These are phyloP conservation scores for Noctua janthina DNA, from an alignment of 2,888 invertebrate genomes.

Conservation along the genomic window DNA sequence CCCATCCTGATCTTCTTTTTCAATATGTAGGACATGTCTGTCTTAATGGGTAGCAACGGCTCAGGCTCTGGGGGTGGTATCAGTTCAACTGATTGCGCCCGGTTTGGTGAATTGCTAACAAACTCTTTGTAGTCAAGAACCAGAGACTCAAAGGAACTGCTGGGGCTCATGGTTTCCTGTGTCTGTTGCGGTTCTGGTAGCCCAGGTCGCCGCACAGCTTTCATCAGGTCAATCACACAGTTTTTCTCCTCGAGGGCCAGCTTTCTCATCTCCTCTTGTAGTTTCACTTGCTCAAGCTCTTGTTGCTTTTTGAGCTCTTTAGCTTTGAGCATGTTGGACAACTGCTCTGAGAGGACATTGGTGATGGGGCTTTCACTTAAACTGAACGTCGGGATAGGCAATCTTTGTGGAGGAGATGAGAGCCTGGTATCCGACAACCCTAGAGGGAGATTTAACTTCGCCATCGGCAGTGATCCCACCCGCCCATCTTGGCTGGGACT, in stretches of 20 bases:
- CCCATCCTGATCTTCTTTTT: constrained; percentile 72
- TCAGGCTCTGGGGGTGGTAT: constrained; percentile 54
- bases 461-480: constrained; percentile 57
- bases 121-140: constrained; percentile 65
- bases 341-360: constrained; percentile 71
- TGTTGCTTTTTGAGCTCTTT: constrained; percentile 78
- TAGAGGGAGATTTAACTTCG: constrained; percentile 49
- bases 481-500: constrained; percentile 65
- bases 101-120: constrained; percentile 23
- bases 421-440: constrained; percentile 75
- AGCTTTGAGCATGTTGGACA: constrained; percentile 84
- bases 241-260: constrained; percentile 73
- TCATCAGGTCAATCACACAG: constrained; percentile 81
- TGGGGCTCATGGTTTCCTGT: constrained; percentile 70
- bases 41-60: constrained; percentile 73
- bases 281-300: constrained; percentile 73
- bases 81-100: constrained; percentile 10
- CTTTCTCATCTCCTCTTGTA: constrained; percentile 73
- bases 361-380: constrained; percentile 60
- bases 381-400: constrained; percentile 77
- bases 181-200: constrained; percentile 44
- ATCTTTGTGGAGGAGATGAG: constrained; percentile 70
- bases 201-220: constrained; percentile 75
- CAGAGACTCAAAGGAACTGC: constrained; percentile 80
- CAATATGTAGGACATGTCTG: constrained; percentile 82